Evolutionary conservation across 1,140 invertebrate genomes (phyloP), one percentile per base, ranked within the genome.

Genomic region (Penaeus chinensis): DNA sequence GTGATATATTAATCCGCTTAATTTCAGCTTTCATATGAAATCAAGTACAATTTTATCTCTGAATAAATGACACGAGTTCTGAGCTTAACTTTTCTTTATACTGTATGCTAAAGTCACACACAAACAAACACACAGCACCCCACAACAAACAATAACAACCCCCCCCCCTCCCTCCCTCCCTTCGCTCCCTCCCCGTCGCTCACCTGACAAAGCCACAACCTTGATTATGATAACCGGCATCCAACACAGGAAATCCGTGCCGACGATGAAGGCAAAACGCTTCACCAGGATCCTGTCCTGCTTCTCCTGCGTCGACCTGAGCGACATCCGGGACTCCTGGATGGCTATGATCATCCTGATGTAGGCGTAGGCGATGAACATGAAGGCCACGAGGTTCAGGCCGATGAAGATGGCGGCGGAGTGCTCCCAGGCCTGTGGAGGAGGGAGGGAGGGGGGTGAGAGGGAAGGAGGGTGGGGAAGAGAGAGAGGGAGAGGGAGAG

Each of bases 221-320:
- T 96, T 96, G 69, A 96, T 92, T 24, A 94, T 90, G 62, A 96
- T 95, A 24, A 96, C 95, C 3, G 96, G 96, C 20, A 94, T 93
- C 96, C 96, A 96, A 90, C 96, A 96, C n/a, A 94, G 91, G 19
- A 93, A 94, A 91, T 96, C 94, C 0, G 95, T 95, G 20, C 95
- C 91, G 0, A 96, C 95, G 82, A 96, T 96, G 86, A 96, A 94
- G 89, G 95, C 96, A 91, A 96, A 96, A 83, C 95, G 93, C n/a
- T 95, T 92, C 3, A 95, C 95, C 90, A 96, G 54, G 0, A 87
- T 74, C 10, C 85, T 42, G 66, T 87, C 85, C 27, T 87, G 95
- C 91, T 95, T 95, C 61, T 93, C 95, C 92, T 95, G 95, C 60
- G 93, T 92, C 42, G 93, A 92, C 61, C 90, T 13, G 63, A 95